A percentile compares a stretch with the other conserved stretches of the same genome.
phyloP scores from a whole-genome alignment of 2,888 invertebrate genomes.

The Papilio elwesi region DNA sequence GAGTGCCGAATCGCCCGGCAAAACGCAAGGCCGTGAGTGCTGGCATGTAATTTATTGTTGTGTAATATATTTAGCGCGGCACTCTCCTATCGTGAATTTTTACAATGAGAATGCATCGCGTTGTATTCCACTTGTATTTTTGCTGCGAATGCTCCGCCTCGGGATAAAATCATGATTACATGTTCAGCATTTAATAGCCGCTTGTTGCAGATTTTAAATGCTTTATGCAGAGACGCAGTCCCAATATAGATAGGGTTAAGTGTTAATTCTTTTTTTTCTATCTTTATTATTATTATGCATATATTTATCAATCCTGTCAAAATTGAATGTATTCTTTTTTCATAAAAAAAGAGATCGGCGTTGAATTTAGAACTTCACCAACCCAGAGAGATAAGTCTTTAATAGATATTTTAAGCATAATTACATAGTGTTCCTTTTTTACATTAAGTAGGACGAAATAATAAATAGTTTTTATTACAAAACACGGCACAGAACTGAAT shows the following conservation, averaged over 20 bases:
- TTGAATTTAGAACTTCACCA: no score
- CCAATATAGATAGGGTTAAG: not conserved
- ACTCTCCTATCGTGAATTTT: constrained; percentile 34
- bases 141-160: constrained; percentile 32
- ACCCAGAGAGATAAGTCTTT: no score
- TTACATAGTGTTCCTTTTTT: no score
- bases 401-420: no score
- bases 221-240: constrained; percentile 23
- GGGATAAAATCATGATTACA: constrained; percentile 35
- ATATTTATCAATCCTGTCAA: no score
- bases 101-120: constrained; percentile 37
- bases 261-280: not conserved
- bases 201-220: constrained; percentile 34
- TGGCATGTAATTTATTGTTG: constrained; percentile 41
- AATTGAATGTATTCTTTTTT: no score
- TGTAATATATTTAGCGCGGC: constrained; percentile 37
- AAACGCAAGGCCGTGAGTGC: constrained; percentile 37
- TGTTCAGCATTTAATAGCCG: constrained; percentile 35
- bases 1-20: constrained; percentile 39
- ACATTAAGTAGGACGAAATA: no score
- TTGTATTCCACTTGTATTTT: constrained; percentile 34
- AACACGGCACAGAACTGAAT: no score
- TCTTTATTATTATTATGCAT: no score
- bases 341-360: no score
- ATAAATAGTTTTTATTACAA: no score